phyloP scores from a whole-genome alignment of 2,888 invertebrate genomes.

The Eristalinus sepulchralis region DNA sequence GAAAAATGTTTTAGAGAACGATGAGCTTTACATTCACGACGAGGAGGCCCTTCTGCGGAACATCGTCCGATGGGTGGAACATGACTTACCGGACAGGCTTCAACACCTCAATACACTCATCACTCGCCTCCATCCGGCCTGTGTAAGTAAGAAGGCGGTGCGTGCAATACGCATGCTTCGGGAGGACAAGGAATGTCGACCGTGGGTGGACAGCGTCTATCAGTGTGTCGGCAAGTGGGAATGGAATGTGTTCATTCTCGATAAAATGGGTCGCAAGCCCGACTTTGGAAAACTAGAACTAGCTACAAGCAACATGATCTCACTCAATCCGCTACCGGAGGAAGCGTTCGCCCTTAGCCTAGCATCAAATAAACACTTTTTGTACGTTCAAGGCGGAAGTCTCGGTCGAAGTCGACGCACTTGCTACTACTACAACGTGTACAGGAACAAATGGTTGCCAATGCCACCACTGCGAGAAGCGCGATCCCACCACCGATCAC shows the following conservation, averaged over 20 bases:
- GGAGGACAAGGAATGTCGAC: slow-evolving; percentile 67
- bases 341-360: slow-evolving; percentile 75
- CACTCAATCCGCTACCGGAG: slow-evolving; percentile 73
- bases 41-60: slow-evolving; percentile 74
- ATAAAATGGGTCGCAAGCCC: slow-evolving; percentile 75
- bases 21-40: slow-evolving; percentile 74
- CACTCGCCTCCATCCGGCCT: slow-evolving; percentile 74
- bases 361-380: slow-evolving; percentile 73
- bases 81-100: slow-evolving; percentile 70
- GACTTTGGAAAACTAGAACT: slow-evolving; percentile 74
- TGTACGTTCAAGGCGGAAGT: slow-evolving; percentile 76
- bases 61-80: slow-evolving; percentile 74
- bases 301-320: slow-evolving; percentile 70
- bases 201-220: slow-evolving; percentile 73
- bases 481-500: slow-evolving; percentile 76
- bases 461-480: slow-evolving; percentile 72
- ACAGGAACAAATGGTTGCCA: slow-evolving; percentile 75
- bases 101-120: slow-evolving; percentile 71
- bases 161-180: slow-evolving; percentile 70
- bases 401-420: slow-evolving; percentile 73
- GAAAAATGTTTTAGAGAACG: slow-evolving; percentile 72
- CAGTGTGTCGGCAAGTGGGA: slow-evolving; percentile 71
- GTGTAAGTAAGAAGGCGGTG: slow-evolving; percentile 73
- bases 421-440: slow-evolving; percentile 75
- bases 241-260: slow-evolving; percentile 76